Conservation (phyloP, 2,888 invertebrate genomes). For the Drosophila testacea region DNA sequence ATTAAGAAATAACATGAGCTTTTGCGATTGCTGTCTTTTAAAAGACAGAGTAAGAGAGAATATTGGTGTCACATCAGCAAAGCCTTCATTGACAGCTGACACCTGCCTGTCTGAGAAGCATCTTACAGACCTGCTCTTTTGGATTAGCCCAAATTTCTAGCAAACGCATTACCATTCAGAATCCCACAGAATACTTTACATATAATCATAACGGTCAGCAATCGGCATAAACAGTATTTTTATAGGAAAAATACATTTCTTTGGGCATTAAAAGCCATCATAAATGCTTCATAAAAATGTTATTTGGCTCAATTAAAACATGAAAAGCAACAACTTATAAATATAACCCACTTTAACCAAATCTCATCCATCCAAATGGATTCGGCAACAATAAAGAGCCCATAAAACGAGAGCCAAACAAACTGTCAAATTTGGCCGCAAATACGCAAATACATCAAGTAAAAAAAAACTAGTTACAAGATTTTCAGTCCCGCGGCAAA, state of each 20-base stretch:
- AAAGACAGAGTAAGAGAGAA: slow-evolving; percentile 7
- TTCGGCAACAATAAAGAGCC: slow-evolving; percentile 18
- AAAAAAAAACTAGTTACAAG: slow-evolving; percentile 45
- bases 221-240: slow-evolving; percentile 16
- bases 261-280: slow-evolving; percentile 17
- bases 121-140: slow-evolving; percentile 11
- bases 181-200: slow-evolving; percentile 20
- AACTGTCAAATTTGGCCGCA: slow-evolving; percentile 62
- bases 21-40: slow-evolving; percentile 2
- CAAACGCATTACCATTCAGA: not conserved
- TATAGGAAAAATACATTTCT: slow-evolving; percentile 12
- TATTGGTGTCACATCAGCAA: slow-evolving; percentile 60
- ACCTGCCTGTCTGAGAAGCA: slow-evolving; percentile 22
- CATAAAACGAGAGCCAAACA: slow-evolving; percentile 45
- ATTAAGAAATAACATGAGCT: slow-evolving; percentile 61
- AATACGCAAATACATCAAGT: slow-evolving; percentile 44
- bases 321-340: slow-evolving; percentile 5
- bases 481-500: slow-evolving; percentile 41
- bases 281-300: slow-evolving; percentile 18
- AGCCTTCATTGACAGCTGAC: slow-evolving; percentile 61
- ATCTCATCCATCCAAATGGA: slow-evolving; percentile 20
- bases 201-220: slow-evolving; percentile 17
- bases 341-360: not conserved
- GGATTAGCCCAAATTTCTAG: slow-evolving; percentile 61
- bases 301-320: slow-evolving; percentile 20